Evolutionary conservation across 2,888 invertebrate genomes (phyloP), one percentile per base, ranked within the genome.

Genomic region (Conops quadrifasciatus): DNA sequence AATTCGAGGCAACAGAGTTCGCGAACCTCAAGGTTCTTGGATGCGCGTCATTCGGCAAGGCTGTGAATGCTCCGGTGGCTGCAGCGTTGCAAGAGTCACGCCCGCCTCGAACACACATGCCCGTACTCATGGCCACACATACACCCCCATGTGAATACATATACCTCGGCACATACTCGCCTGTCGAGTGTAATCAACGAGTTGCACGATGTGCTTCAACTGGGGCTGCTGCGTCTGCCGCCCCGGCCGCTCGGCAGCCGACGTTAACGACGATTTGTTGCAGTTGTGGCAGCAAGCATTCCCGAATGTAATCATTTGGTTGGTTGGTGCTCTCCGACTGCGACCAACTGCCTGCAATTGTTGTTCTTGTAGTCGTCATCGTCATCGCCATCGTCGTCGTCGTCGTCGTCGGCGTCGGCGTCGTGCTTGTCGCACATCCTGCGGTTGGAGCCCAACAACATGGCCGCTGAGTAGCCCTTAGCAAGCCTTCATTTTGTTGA

Each of bases 381-480:
- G 24, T 21, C 19, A 13, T 3, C 21, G 1, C 1, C 19, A 21
- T 21, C 19, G 4, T 21, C 21, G 24, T 3, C 11, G 24, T 24
- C 13, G 53, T n/a, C n/a, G n/a, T 49, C 19, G n/a, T 2, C 15
- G 9, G 45, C 15, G 45, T 45, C 11, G 49, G 4, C 19, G 16
- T 16, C 1, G 16, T 51, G 26, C 30, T 65, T 65, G 53, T 30
- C 51, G 53, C 30, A 53, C 28, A 65, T 65, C 51, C 65, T 65
- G 36, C 28, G 30, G 28, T 43, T 21, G n/a, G 26, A 56, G 63
- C 62, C 28, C 58, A 65, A 62, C 68, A 65, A 65, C 74, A 80
- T 80, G 77, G 81, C 80, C 80, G 81, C 78, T 65, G 62, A 67
- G 77, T 73, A 70, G 75, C 76, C n/a, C n/a, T 80, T 36, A 4